A percentile compares a stretch with the other conserved stretches of the same genome.
Evolutionary conservation across 2,113 vertebrate species (phyloP).

Genomic region (Megaceryle maxima): DNA sequence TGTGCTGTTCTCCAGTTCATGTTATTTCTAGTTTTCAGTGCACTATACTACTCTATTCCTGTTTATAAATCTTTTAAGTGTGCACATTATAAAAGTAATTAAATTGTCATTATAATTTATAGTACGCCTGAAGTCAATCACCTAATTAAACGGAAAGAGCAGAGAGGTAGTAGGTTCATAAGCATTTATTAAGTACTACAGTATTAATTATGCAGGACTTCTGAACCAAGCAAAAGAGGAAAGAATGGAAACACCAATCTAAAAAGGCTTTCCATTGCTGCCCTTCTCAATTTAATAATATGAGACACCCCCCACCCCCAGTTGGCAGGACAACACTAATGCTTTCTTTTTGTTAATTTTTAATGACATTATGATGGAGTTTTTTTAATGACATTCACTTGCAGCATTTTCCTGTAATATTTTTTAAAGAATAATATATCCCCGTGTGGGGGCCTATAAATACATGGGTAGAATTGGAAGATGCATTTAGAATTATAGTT

Average conservation of each 20-base stretch:
- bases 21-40: conserved; percentile 12
- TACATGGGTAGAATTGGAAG: not conserved
- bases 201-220: conserved; percentile 79
- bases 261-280: conserved; percentile 53
- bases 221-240: conserved; percentile 70
- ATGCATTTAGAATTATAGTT: conserved; percentile 1
- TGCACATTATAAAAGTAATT: conserved; percentile 82
- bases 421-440: conserved; percentile 12
- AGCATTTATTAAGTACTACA: conserved; percentile 78
- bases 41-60: conserved; percentile 60
- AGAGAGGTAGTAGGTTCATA: conserved; percentile 70
- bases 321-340: conserved; percentile 34
- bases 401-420: conserved; percentile 39
- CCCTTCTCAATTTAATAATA: conserved; percentile 42
- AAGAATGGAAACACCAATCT: conserved; percentile 36
- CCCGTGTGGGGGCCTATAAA: not conserved
- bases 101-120: conserved; percentile 82
- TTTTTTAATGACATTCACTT: conserved; percentile 43
- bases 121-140: conserved; percentile 78
- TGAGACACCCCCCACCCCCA: not conserved
- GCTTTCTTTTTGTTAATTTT: conserved; percentile 62
- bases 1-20: not conserved
- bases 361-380: conserved; percentile 48
- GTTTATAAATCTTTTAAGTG: conserved; percentile 83
- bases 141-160: conserved; percentile 77